Evolutionary conservation across 2,113 vertebrate species (phyloP), one percentile per base, ranked within the genome.

Genomic region (Clupea harengus): DNA sequence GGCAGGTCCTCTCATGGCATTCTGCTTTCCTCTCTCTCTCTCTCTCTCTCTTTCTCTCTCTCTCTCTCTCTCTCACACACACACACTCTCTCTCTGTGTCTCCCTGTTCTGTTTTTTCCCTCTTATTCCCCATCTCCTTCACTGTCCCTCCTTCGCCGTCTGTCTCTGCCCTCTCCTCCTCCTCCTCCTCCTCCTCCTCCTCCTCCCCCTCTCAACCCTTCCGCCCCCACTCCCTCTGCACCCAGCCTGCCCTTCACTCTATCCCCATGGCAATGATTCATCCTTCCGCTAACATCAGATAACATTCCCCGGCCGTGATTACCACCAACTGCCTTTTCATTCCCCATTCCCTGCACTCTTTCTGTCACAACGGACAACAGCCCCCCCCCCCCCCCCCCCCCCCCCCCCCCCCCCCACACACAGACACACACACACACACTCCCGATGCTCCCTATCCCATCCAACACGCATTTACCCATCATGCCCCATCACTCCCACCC

Each of bases 351-450:
- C 64, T 17, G 4, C 54, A 72, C 25, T 32, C 17, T 13, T 28
- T 13, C 28, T 32, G 25, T 15, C 72, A 25, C 57, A 28, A 7
- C 64, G 2, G 25, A 11, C 7, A 28, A 7, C 10, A 25, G 4
- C 72, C 11, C 28, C 67, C 10, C 10, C 83, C 86, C 81, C 75
- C 25, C 57, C n/a, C 1, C 6, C 54, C 6, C 49, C 28, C 11
- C 67, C 25, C 50, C 50, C 81, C 46, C 81, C 25, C 54, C 39
- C 49, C 57, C 52, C 50, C 22, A 60, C 64, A 82, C 82, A 64
- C 88, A 83, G 28, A 54, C 50, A 57, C 82, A 57, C 52, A 60
- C 82, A 57, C 82, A 60, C 82, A 60, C 82, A 83, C 47, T 44
- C 83, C 39, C 39, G 1, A 83, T 28, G 47, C 22, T 2, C 20